A percentile compares a stretch with the other conserved stretches of the same genome.
Conservation (phyloP, 64 coral and sea anemone species). For the Orbicella faveolata region DNA sequence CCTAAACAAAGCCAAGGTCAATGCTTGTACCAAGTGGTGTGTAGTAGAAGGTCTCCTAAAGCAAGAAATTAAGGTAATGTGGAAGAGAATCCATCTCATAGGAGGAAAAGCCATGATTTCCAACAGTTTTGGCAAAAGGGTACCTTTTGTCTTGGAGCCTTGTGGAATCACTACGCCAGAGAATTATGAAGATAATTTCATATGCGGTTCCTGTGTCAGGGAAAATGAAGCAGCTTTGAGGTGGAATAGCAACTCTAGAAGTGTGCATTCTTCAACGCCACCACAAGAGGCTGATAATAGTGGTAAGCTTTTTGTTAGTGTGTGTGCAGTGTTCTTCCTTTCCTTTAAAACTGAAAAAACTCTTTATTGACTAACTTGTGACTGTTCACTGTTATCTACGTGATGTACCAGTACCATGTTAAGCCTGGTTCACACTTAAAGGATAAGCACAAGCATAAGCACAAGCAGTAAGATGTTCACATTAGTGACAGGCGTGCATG, state of each 20-base stretch:
- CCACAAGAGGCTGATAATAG: not conserved
- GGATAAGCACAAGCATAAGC: too few relatives aligned
- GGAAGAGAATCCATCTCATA: constrained; percentile 56
- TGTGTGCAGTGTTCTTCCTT: not conserved
- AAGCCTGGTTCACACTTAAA: too few relatives aligned
- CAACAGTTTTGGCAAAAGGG: constrained; percentile 85
- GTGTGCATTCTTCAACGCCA: not conserved
- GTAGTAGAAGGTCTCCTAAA: constrained; percentile 74
- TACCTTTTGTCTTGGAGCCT: constrained; percentile 65
- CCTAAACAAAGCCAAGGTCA: not conserved
- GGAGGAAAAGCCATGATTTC: constrained; percentile 75
- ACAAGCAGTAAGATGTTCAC: too few relatives aligned
- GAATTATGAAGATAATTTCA: constrained; percentile 71
- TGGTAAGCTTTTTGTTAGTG: not conserved
- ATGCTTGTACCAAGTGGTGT: constrained; percentile 67
- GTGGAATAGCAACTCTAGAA: not conserved
- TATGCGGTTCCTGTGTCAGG: constrained; percentile 72
- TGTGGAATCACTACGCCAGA: constrained; percentile 33
- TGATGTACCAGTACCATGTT: too few relatives aligned
- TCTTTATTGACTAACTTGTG: too few relatives aligned
- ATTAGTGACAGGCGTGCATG: too few relatives aligned
- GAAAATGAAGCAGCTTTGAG: constrained; percentile 51
- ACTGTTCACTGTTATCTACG: too few relatives aligned
- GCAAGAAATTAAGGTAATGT: constrained; percentile 41
- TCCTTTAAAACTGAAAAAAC: too few relatives aligned